phyloP scores from a whole-genome alignment of 2,797 vertebrate genomes.

The Ambastaia sidthimunki region DNA sequence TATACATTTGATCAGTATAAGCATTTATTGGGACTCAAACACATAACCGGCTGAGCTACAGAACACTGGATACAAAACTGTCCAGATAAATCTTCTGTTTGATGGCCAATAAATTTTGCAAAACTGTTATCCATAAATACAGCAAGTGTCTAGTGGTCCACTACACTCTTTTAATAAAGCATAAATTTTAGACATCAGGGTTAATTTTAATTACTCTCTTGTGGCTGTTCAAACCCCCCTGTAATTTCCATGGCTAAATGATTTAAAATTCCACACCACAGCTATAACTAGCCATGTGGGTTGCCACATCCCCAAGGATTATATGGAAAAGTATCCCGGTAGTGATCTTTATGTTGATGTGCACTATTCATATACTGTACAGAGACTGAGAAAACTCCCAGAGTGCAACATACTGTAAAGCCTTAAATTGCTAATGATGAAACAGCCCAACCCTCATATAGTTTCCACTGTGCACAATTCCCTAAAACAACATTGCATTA shows the following conservation, averaged over 20 bases:
- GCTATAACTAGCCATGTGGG: slow-evolving; percentile 20
- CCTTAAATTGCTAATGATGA: slow-evolving; percentile 17
- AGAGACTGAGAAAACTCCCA: slow-evolving; percentile 10
- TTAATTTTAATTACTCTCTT: slow-evolving; percentile 13
- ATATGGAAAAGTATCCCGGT: slow-evolving; percentile 1
- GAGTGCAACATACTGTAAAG: slow-evolving; percentile 7
- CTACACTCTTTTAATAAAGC: neutral
- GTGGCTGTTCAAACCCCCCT: slow-evolving; percentile 3
- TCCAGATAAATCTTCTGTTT: slow-evolving; percentile 7
- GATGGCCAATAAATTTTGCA: neutral
- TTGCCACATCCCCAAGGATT: slow-evolving; percentile 16
- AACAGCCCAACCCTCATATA: neutral
- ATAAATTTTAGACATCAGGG: neutral
- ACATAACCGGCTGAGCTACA: neutral
- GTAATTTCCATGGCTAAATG: slow-evolving; percentile 27
- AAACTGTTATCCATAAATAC: neutral
- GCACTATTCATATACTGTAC: neutral
- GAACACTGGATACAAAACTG: neutral
- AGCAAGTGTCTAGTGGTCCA: neutral
- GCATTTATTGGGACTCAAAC: neutral
- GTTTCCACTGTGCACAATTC: slow-evolving; percentile 3
- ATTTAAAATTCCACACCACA: slow-evolving; percentile 6
- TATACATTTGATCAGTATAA: neutral
- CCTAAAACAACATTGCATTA: too few species aligned
- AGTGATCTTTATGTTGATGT: slow-evolving; percentile 16